Evolutionary conservation across 2,888 invertebrate species (phyloP), one percentile per base, ranked within the genome.

Genomic region (Leptogaster cylindrica): DNA sequence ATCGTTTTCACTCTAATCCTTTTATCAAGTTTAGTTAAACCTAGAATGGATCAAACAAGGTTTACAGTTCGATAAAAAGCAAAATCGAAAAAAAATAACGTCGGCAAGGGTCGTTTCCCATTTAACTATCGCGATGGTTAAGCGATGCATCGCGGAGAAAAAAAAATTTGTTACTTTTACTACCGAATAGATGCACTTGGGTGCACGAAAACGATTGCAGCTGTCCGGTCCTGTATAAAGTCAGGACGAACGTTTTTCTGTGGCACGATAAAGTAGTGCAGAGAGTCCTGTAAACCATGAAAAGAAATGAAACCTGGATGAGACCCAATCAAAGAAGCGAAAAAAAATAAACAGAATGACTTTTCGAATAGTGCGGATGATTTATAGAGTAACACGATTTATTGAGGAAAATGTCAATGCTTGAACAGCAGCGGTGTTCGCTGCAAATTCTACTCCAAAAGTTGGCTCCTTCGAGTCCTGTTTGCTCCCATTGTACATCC

Each of bases 341-440:
- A 6, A n/a, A 7, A n/a, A 12, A 31, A 6, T 18, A 28, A 55
- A 12, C 7, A n/a, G 16, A 8, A 31, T 5, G 28, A 14, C 31
- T 14, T 16, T 14, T 6, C 12, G 39, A 14, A 4, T 3, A 64
- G 28, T 46, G 28, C 12, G 31, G 31, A 48, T 64, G 64, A 64
- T 64, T 33, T 64, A 64, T 64, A 46, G 27, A 46, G 46, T 64
- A 64, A 64, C 4, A 36, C 64, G 48, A 64, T 64, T 64, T 31
- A 64, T 64, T 20, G 48, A 39, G 61, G 31, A 39, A 61, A 25
- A 61, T 41, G 41, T 61, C 61, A 39, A 36, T 61, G 39, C 20
- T 5, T 20, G 25, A 39, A 61, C n/a, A n/a, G n/a, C n/a, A n/a
- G n/a, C n/a, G n/a, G n/a, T n/a, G n/a, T n/a, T n/a, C n/a, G n/a